Conservation (phyloP, 1,140 invertebrate species). For the Bursaphelenchus mucronatus region DNA sequence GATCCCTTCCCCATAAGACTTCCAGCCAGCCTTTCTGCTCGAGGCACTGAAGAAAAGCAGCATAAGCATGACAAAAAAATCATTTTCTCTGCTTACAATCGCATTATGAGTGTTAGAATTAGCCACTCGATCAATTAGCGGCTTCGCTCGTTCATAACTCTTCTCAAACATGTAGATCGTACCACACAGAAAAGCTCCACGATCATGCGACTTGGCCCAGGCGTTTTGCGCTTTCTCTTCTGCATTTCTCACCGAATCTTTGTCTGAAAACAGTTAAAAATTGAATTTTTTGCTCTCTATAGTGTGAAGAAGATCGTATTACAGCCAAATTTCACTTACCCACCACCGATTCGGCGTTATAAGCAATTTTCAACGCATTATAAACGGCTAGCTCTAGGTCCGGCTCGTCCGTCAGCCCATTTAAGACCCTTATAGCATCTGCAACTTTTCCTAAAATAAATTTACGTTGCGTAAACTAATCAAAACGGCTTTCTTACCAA, state of each 20-base stretch:
- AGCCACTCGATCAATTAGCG: conserved; percentile 21
- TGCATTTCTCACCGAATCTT: conserved; percentile 29
- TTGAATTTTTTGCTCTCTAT: conserved; percentile 3
- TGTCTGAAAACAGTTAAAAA: conserved; percentile 27
- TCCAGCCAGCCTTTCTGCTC: conserved; percentile 38
- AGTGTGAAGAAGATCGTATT: conserved; percentile 6
- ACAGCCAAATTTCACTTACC: conserved; percentile 23
- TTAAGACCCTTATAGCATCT: conserved; percentile 41
- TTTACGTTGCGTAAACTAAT: no score
- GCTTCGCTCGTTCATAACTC: conserved; percentile 28
- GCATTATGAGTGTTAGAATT: conserved; percentile 29
- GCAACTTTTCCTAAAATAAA: conserved; percentile 35
- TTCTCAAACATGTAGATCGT: conserved; percentile 26
- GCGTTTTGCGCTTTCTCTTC: conserved; percentile 36
- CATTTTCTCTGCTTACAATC: conserved; percentile 22
- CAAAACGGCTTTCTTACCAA: conserved; percentile 23
- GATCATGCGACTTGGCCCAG: conserved; percentile 27
- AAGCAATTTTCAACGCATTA: conserved; percentile 37
- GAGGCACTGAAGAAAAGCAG: conserved; percentile 43
- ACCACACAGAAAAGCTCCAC: conserved; percentile 24
- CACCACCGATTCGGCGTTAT: conserved; percentile 36
- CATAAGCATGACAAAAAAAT: background rate
- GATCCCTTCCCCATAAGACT: conserved; percentile 26
- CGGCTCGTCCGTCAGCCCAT: conserved; percentile 14
- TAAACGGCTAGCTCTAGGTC: conserved; percentile 41